Evolutionary conservation across 2,888 invertebrate species (phyloP), one percentile per base, ranked within the genome.

Genomic region (Neria commutata): DNA sequence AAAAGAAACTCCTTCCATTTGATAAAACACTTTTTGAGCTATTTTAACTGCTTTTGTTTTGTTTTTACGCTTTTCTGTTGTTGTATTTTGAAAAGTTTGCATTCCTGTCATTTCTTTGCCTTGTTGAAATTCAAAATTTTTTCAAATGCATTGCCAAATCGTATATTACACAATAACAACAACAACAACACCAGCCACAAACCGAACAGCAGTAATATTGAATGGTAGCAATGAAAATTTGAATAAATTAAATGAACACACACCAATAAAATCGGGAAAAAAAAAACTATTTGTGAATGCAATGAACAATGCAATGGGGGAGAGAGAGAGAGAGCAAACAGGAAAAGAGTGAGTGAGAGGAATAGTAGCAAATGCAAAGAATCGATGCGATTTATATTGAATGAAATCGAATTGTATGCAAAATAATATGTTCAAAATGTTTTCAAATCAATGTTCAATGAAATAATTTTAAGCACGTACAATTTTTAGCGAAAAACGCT

Each of bases 401-500:
- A 42, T 19, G 21, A 42, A 19, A 42, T 42, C 3, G 42, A 19
- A 19, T 42, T 42, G 3, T 19, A 19, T 42, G 29, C 23, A n/a
- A 47, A 47, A 47, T n/a, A 8, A 19, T 19, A 16, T 10, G 21
- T 19, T 6, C 21, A 10, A 23, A 47, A 47, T 23, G 5, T 11
- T 42, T 16, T 47, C 6, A 23, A 47, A 19, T 23, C 21, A 47
- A 40, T 23, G 24, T 19, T 21, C 19, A 24, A n/a, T 29, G 3
- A 48, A 54, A 42, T 37, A 10, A 50, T 53, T 53, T 54, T n/a
- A 56, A 60, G 34, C 62, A 63, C 63, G 63, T 63, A 63, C 63
- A 58, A 58, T 60, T 60, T n/a, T 58, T 56, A 54, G 56, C 33
- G 45, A 50, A 53, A 53, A 52, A 40, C 48, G 42, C 50, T 45